phyloP scores from a whole-genome alignment of 2,888 invertebrate genomes.

The Sinopyrophorus schimmeli region DNA sequence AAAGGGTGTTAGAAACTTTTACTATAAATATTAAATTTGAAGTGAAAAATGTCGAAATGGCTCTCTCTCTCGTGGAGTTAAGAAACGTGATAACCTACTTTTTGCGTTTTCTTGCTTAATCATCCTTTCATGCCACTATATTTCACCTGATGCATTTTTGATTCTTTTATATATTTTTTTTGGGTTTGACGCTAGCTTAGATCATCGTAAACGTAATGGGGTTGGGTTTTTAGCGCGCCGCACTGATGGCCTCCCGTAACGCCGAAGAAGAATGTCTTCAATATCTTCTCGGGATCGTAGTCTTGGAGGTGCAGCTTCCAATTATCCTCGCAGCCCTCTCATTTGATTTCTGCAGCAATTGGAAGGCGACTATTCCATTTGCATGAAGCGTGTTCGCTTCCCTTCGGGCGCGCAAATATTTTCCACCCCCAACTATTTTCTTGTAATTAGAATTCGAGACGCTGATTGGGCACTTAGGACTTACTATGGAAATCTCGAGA shows the following conservation, averaged over 20 bases:
- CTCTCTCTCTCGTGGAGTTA: slow-evolving; percentile 13
- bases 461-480: too few relatives aligned
- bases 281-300: slow-evolving; percentile 21
- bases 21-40: slow-evolving; percentile 15
- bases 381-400: too few relatives aligned
- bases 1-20: slow-evolving; percentile 12
- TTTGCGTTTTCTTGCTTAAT: slow-evolving; percentile 12
- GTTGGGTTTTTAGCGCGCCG: slow-evolving; percentile 40
- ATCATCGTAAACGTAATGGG: slow-evolving; percentile 31
- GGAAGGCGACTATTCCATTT: slow-evolving; percentile 36
- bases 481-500: too few relatives aligned
- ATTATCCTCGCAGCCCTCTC: slow-evolving; percentile 46
- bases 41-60: slow-evolving; percentile 12
- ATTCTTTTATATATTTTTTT: slow-evolving; percentile 1
- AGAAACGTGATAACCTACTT: slow-evolving; percentile 8
- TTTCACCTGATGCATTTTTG: slow-evolving; percentile 9
- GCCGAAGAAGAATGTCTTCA: slow-evolving; percentile 33
- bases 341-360: slow-evolving; percentile 47
- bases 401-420: too few relatives aligned
- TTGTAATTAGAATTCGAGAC: too few relatives aligned
- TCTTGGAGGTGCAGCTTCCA: slow-evolving; percentile 40
- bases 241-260: slow-evolving; percentile 44
- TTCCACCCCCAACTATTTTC: too few relatives aligned
- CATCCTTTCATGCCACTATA: slow-evolving; percentile 5
- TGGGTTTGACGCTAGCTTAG: slow-evolving; percentile 5